phyloP scores from a whole-genome alignment of 2,888 invertebrate species.

The Meiosimyza platycephala region DNA sequence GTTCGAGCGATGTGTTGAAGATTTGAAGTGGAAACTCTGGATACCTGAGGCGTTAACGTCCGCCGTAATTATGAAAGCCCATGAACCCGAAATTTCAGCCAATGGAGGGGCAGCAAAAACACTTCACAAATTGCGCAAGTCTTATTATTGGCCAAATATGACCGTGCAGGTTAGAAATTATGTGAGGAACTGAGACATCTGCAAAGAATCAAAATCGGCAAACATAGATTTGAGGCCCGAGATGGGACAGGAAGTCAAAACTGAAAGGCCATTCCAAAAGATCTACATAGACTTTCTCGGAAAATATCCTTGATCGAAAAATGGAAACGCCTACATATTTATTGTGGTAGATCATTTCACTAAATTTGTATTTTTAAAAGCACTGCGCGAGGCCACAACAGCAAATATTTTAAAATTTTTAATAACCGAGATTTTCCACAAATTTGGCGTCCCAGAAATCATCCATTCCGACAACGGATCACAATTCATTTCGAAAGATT shows the following conservation, averaged over 20 bases:
- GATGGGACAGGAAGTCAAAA: too few relatives aligned
- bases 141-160: constrained; percentile 47
- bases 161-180: too few relatives aligned
- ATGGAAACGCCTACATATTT: background rate
- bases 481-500: too few relatives aligned
- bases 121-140: constrained; percentile 2
- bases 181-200: too few relatives aligned
- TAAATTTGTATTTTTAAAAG: background rate
- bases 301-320: background rate
- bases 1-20: background rate
- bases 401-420: too few relatives aligned
- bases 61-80: background rate
- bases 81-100: background rate
- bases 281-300: too few relatives aligned
- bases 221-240: background rate
- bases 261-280: too few relatives aligned
- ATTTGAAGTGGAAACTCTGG: background rate
- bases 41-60: background rate
- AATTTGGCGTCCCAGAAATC: too few relatives aligned
- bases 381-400: too few relatives aligned
- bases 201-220: constrained; percentile 27
- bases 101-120: constrained; percentile 37
- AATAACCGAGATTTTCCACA: too few relatives aligned
- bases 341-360: constrained; percentile 6
- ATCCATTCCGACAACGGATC: too few relatives aligned